Percentiles rank a stretch among this genome's conserved stretches.
phyloP scores from a whole-genome alignment of 2,113 vertebrate genomes.

The Pluvialis apricaria region DNA sequence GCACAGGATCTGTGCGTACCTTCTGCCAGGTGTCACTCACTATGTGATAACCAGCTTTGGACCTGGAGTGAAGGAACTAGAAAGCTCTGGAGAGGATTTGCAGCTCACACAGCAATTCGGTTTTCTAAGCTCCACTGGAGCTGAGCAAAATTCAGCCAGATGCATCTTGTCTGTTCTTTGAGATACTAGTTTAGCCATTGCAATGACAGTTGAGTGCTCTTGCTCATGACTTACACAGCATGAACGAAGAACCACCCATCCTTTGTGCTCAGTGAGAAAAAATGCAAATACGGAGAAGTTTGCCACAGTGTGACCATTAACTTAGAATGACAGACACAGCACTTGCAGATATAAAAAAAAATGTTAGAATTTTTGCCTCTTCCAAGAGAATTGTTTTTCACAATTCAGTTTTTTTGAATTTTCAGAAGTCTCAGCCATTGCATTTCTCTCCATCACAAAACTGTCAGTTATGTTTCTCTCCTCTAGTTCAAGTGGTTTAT shows the following conservation, averaged over 20 bases:
- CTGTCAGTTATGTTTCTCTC: neutral
- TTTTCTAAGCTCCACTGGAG: neutral
- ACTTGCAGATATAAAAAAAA: neutral
- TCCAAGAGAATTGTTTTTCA: neutral
- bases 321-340: neutral
- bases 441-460: neutral
- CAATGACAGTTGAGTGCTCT: neutral
- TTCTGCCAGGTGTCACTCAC: neutral
- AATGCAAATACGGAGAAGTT: neutral
- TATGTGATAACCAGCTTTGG: neutral
- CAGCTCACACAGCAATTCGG: neutral
- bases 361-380: neutral
- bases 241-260: neutral
- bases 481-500: conserved; percentile 8
- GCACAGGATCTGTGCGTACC: neutral
- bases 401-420: neutral
- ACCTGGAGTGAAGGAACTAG: neutral
- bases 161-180: neutral
- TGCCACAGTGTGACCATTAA: neutral
- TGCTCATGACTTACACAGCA: neutral
- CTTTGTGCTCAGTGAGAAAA: neutral
- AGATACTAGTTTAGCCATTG: neutral
- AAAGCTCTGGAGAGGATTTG: neutral
- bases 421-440: neutral
- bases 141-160: neutral